phyloP scores from a whole-genome alignment of 2,797 vertebrate species.

The Acestrorhynchus altus region DNA sequence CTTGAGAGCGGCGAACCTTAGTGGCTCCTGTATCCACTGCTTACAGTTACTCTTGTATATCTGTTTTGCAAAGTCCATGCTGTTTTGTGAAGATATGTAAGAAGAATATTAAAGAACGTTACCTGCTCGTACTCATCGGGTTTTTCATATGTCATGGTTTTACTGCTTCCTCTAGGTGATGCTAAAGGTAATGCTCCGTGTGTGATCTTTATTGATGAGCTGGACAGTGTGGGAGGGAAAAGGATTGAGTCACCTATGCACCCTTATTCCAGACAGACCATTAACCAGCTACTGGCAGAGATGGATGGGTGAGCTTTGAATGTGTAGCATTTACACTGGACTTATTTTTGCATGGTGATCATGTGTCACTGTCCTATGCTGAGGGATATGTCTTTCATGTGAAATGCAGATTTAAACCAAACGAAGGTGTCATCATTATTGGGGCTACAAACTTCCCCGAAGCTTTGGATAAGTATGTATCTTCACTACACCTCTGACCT shows the following conservation, averaged over 20 bases:
- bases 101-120: no score
- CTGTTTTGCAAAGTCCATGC: no score
- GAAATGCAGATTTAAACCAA: constrained; percentile 94
- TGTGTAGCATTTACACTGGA: no score
- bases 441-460: constrained; percentile 98
- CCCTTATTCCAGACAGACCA: constrained; percentile 98
- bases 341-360: neutral
- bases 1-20: neutral
- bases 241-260: constrained; percentile 99
- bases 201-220: constrained; percentile 98
- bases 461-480: constrained; percentile 94
- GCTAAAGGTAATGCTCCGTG: constrained; percentile 96
- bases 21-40: no score
- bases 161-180: constrained; percentile 80
- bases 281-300: constrained; percentile 98
- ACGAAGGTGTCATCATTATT: constrained; percentile 97
- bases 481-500: no score
- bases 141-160: no score
- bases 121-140: no score
- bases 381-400: no score
- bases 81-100: no score
- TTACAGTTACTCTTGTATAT: no score
- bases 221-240: constrained; percentile 98
- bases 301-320: constrained; percentile 91
- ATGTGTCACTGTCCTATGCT: neutral